Evolutionary conservation across 1,140 invertebrate species (phyloP).

Genomic region (Palaemon carinicauda): DNA sequence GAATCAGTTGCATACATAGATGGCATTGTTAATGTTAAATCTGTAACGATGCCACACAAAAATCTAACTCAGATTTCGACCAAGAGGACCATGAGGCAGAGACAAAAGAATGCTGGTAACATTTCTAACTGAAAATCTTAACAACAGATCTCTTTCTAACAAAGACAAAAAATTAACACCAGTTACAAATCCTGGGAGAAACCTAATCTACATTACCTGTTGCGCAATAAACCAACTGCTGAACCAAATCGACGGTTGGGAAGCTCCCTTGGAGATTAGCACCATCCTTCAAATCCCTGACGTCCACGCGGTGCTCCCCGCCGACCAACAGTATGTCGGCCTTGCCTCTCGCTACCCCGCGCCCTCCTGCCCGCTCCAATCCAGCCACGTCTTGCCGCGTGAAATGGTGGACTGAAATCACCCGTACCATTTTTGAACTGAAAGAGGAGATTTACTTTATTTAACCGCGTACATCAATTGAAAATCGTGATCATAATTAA

Average conservation of each 20-base stretch:
- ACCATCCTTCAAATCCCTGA: slow-evolving; percentile 68
- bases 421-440: slow-evolving; percentile 70
- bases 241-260: slow-evolving; percentile 73
- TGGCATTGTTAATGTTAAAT: no score
- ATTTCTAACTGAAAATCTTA: no score
- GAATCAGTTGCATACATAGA: no score
- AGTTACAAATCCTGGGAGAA: no score
- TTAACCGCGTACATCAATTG: no score
- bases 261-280: slow-evolving; percentile 69
- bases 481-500: no score
- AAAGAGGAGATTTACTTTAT: no score
- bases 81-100: no score
- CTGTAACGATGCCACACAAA: no score
- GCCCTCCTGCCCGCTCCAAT: slow-evolving; percentile 73
- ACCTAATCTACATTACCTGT: slow-evolving; percentile 65
- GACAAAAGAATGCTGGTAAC: not conserved
- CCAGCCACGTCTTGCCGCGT: slow-evolving; percentile 72
- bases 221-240: slow-evolving; percentile 70
- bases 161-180: no score
- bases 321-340: slow-evolving; percentile 67
- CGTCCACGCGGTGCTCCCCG: slow-evolving; percentile 72
- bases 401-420: slow-evolving; percentile 77
- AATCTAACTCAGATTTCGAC: no score
- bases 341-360: slow-evolving; percentile 58
- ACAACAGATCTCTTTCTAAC: no score